Evolutionary conservation across 1,140 invertebrate species (phyloP).

Genomic region (Caerostris extrusa): DNA sequence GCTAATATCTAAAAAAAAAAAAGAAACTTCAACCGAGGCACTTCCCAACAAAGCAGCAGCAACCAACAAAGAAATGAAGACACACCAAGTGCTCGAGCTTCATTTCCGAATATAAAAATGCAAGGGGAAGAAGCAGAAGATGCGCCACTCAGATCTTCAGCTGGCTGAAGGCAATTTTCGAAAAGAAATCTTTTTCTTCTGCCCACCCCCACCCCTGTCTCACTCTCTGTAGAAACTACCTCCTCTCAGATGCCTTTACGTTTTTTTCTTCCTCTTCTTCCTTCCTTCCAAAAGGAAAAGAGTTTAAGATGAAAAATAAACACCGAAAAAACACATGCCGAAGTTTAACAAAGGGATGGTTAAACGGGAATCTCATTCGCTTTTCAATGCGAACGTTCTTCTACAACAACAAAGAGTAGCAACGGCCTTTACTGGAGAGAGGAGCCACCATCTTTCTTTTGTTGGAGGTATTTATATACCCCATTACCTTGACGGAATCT

Average conservation of each 20-base stretch:
- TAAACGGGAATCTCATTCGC: slow-evolving; percentile 40
- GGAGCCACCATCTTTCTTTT: slow-evolving; percentile 42
- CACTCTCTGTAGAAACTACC: neutral
- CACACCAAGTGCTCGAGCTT: neutral
- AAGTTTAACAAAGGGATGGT: neutral
- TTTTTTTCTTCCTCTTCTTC: neutral
- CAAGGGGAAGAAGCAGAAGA: neutral
- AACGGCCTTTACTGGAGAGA: neutral
- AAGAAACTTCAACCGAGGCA: neutral
- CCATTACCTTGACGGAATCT: slow-evolving; percentile 59
- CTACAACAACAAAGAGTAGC: slow-evolving; percentile 56
- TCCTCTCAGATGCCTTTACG: neutral
- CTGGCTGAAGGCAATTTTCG: neutral
- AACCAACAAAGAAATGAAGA: slow-evolving; percentile 28
- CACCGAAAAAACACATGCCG: neutral
- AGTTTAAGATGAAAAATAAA: slow-evolving; percentile 5
- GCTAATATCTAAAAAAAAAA: neutral
- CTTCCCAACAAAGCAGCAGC: neutral
- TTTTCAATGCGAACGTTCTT: slow-evolving; percentile 36
- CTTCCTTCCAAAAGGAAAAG: neutral
- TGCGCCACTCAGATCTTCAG: neutral
- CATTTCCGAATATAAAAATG: slow-evolving; percentile 35
- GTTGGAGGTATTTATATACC: slow-evolving; percentile 61
- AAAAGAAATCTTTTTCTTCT: neutral
- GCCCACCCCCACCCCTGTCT: neutral